phyloP scores from a whole-genome alignment of 2,797 vertebrate species.

The Sebastes vulpes region DNA sequence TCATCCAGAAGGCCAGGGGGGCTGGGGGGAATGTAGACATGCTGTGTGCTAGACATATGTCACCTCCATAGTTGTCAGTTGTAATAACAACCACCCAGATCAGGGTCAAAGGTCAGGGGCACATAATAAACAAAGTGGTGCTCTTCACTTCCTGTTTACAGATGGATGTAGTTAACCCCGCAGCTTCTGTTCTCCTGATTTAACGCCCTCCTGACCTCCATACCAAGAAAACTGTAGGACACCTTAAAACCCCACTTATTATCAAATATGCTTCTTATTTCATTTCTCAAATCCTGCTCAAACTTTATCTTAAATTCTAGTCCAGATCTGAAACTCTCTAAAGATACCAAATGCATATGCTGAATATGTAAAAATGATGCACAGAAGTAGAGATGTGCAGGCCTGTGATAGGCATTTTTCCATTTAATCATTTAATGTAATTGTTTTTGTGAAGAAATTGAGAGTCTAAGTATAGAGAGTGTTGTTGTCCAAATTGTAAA shows the following conservation, averaged over 20 bases:
- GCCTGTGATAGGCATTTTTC: background rate
- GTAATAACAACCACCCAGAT: slow-evolving; percentile 67
- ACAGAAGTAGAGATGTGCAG: background rate
- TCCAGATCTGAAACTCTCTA: background rate
- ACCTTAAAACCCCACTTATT: background rate
- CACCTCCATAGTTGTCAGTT: slow-evolving; percentile 38
- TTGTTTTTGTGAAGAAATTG: background rate
- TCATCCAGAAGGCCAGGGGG: background rate
- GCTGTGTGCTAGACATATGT: slow-evolving; percentile 39
- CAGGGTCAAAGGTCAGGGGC: slow-evolving; percentile 68
- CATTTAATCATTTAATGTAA: background rate
- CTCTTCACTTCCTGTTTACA: slow-evolving; percentile 77
- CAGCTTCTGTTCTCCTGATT: slow-evolving; percentile 48
- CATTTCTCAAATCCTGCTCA: background rate
- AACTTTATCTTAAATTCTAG: background rate
- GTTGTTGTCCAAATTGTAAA: background rate
- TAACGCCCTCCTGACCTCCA: background rate
- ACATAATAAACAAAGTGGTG: slow-evolving; percentile 67
- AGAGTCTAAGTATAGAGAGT: background rate
- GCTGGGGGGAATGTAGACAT: background rate
- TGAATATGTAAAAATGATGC: background rate
- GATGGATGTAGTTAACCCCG: slow-evolving; percentile 37
- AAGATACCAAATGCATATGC: background rate
- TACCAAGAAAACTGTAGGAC: background rate
- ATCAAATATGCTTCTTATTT: background rate